Percentiles rank a stretch among this genome's conserved stretches.
Conservation (phyloP, 2,113 vertebrate genomes). For the Mastomys coucha region DNA sequence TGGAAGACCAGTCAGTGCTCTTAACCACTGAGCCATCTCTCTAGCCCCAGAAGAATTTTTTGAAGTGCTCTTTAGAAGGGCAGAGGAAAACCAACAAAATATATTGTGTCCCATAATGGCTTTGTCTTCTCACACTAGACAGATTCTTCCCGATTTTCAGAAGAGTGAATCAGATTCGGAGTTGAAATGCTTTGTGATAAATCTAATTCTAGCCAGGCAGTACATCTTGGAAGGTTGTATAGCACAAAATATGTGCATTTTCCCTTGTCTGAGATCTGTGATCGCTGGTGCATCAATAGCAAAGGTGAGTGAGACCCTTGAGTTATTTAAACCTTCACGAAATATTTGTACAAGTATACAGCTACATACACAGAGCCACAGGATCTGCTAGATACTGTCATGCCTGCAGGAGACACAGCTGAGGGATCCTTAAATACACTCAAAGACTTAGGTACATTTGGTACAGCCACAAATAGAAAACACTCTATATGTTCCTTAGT, state of each 20-base stretch:
- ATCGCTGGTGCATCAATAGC: not conserved
- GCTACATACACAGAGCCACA: accelerated
- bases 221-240: not conserved
- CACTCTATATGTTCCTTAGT: not conserved
- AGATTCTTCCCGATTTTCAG: not conserved
- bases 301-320: not conserved
- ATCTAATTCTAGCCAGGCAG: not conserved
- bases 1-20: no score
- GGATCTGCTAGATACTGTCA: no score
- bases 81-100: not conserved
- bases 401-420: not conserved
- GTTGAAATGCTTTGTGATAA: not conserved
- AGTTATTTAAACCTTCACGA: not conserved
- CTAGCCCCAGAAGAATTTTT: not conserved
- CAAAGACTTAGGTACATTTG: not conserved
- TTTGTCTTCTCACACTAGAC: not conserved
- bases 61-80: not conserved
- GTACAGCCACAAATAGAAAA: not conserved
- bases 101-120: not conserved
- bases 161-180: not conserved
- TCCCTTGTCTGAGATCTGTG: not conserved
- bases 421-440: not conserved
- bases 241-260: not conserved
- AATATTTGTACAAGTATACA: not conserved
- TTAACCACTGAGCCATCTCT: no score